Evolutionary conservation across 2,888 invertebrate genomes (phyloP).

Genomic region (Listrodromus nycthemerus): DNA sequence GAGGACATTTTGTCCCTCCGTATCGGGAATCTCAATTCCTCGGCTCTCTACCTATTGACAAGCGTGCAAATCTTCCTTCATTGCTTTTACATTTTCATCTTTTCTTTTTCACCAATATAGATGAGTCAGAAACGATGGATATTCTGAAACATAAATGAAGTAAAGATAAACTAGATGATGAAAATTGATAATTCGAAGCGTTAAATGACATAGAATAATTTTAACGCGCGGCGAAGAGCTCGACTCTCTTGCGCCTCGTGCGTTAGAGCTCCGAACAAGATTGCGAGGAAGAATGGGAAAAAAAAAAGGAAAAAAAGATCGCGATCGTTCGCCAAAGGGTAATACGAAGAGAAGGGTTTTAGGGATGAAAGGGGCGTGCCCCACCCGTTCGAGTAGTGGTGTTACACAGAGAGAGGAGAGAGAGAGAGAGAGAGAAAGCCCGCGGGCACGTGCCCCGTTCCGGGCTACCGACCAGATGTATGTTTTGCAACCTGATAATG

Average conservation of each 20-base stretch:
- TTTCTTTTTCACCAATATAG: too few species aligned
- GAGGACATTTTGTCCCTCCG: too few species aligned
- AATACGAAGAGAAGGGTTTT: constrained; percentile 50
- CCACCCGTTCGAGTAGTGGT: constrained; percentile 49
- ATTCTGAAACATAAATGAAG: too few species aligned
- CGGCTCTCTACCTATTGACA: too few species aligned
- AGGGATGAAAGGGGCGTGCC: constrained; percentile 77
- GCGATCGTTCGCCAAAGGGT: constrained; percentile 22
- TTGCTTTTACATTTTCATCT: too few species aligned
- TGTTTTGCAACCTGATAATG: constrained; percentile 84
- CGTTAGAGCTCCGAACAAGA: constrained; percentile 61
- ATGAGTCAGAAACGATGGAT: too few species aligned
- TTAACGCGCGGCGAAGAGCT: neutral
- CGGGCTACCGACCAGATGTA: constrained; percentile 80
- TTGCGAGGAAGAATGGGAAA: constrained; percentile 52
- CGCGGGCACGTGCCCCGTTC: constrained; percentile 78
- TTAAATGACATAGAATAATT: neutral
- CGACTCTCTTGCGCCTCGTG: constrained; percentile 23
- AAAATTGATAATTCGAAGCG: too few species aligned
- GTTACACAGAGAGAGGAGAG: constrained; percentile 29
- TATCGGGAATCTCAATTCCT: too few species aligned
- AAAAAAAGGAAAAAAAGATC: constrained; percentile 25
- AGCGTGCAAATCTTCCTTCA: too few species aligned
- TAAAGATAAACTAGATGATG: too few species aligned
- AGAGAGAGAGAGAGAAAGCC: constrained; percentile 73